Evolutionary conservation across 2,113 vertebrate genomes (phyloP).

Genomic region (Abramis brama): DNA sequence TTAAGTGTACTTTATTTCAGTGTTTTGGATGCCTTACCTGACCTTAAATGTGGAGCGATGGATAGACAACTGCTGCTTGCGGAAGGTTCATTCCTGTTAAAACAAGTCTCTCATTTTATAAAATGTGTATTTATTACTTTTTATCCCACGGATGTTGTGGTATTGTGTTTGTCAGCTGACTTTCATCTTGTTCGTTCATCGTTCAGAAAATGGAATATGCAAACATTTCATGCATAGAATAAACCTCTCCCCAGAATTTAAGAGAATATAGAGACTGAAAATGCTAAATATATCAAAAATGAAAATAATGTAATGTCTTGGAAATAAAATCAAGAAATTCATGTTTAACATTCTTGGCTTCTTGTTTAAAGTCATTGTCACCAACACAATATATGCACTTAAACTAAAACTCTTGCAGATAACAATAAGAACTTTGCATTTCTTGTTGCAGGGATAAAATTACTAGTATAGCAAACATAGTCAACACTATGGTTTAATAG

Average conservation of each 20-base stretch:
- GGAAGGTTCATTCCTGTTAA: slow-evolving; percentile 34
- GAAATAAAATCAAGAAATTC: slow-evolving; percentile 82
- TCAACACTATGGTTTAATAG: background rate
- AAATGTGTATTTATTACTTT: slow-evolving; percentile 64
- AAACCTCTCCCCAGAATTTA: slow-evolving; percentile 80
- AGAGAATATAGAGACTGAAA: slow-evolving; percentile 75
- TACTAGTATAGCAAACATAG: background rate
- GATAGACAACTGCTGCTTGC: slow-evolving; percentile 40
- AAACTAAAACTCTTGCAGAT: background rate
- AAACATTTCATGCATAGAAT: slow-evolving; percentile 84
- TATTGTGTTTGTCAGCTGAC: slow-evolving; percentile 57
- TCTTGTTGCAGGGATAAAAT: background rate
- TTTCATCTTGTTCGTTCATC: slow-evolving; percentile 68
- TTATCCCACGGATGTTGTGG: slow-evolving; percentile 40
- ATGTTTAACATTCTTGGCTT: slow-evolving; percentile 14
- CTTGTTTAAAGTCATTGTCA: background rate
- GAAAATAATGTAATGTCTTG: slow-evolving; percentile 77
- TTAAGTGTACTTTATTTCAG: slow-evolving; percentile 31
- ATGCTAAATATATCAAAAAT: slow-evolving; percentile 67
- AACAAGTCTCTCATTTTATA: slow-evolving; percentile 66
- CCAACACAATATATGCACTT: background rate
- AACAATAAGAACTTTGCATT: background rate
- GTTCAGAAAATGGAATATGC: slow-evolving; percentile 88
- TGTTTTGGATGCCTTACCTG: slow-evolving; percentile 71
- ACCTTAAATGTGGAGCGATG: slow-evolving; percentile 42